Evolutionary conservation across 1,140 invertebrate species (phyloP), one percentile per base, ranked within the genome.

Genomic region (Calliopsis andreniformis): DNA sequence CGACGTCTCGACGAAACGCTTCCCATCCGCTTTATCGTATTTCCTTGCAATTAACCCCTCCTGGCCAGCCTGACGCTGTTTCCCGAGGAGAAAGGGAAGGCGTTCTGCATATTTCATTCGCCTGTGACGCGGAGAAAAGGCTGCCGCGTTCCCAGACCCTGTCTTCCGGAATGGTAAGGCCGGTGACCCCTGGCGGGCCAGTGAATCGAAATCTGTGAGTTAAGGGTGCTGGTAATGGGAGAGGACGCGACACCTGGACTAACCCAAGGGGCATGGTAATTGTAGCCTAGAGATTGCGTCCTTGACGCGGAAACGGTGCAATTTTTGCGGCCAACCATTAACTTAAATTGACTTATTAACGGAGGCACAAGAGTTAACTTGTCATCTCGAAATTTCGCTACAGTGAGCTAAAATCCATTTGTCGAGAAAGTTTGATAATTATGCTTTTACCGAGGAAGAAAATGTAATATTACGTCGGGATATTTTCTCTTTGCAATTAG

Each of bases 11-110:
- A 83, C 77, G 72, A 82, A 80, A 84, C 69, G 64, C 68, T 80
- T 80, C 66, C 77, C 80, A 62, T 67, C 69, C 51, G 67, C 62
- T 80, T 83, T 81, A 78, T 78, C 84, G 77, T 80, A 85, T 86
- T 86, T 86, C 84, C 80, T 81, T 83, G 80, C 78, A 85, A 83
- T 86, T 86, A 86, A 85, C 84, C 64, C 67, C 67, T 39, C 69
- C 67, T 23, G n/a, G 5, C 58, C 55, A 20, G 20, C 45, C 49
- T 49, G 51, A 30, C 43, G 43, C 49, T 25, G 43, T 72, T 43
- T 51, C 35, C 49, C 32, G 45, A n/a, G n/a, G 62, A 53, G 62
- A 76, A 66, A 64, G 69, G 59, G 64, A 62, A 62, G 62, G 59
- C 63, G 49, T 49, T 70, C 64, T 84, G 81, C 78, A 84, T 84